Evolutionary conservation across 2,888 invertebrate species (phyloP), one percentile per base, ranked within the genome.

Genomic region (Acleris cristana): DNA sequence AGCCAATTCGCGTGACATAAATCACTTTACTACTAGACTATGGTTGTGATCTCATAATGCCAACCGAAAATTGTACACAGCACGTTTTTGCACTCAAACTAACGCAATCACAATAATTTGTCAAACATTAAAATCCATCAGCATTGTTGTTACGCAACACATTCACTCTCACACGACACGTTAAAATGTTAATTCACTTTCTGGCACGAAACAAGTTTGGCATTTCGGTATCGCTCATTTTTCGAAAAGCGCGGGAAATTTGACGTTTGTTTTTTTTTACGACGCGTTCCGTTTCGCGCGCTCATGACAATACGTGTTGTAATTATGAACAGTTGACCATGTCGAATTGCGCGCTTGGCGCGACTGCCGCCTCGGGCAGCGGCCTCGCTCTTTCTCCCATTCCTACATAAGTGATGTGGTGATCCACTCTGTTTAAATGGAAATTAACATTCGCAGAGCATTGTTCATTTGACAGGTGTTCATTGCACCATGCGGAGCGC

Each of bases 351-450:
- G 90, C 89, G 89, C 85, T 90, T 84, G 68, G 82, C 82, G 77
- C 85, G 91, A 92, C 91, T 91, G 92, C 81, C 77, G 80, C 40
- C 78, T 85, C 86, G 86, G 84, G 79, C 88, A 83, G 77, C 83
- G 84, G 85, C 87, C 83, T 79, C 86, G 85, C 86, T 90, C 90
- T 89, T 90, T 90, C 92, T 89, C 89, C 92, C 92, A 91, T 91
- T 90, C 90, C 91, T 87, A 88, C 88, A 87, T 89, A 84, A 81
- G 78, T 79, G 81, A 82, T 85, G 40, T 14, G 86, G 84, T 85
- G 81, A 84, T 82, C 83, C 79, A 83, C 80, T 75, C 74, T 79
- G 80, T 79, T 80, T 81, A 84, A 40, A 57, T 87, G 83, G 78
- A 82, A 86, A 87, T 88, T 85, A 85, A 78, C 83, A 83, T 79